Evolutionary conservation across 2,888 invertebrate genomes (phyloP), one percentile per base, ranked within the genome.

Genomic region (Meteorus colon): DNA sequence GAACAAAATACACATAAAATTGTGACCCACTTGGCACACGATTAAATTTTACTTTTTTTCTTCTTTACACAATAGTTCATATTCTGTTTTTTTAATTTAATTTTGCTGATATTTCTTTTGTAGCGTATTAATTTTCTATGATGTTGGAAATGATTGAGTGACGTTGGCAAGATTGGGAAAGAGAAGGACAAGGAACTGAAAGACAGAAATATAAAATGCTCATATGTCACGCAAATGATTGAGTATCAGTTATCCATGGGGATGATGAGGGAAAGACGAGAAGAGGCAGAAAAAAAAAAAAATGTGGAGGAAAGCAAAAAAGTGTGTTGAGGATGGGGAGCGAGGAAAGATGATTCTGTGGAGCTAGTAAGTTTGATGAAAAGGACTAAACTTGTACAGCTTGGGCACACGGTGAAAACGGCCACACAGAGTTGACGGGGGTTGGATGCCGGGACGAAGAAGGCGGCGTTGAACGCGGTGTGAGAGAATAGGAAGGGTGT

Each of bases 361-460:
- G 65, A 76, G 74, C 74, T 74, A 74, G 72, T 71, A 51, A 37
- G 24, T 65, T 70, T 70, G 55, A 66, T 67, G 65, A 76, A 76
- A 71, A 68, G 75, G 79, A 80, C 77, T 74, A 78, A 78, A 77
- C 71, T 78, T 76, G 74, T 72, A 73, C 73, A 59, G 77, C 60
- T 65, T 72, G 66, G 73, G 77, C 72, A 77, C 76, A 79, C 75
- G 78, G 75, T 63, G 41, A 70, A 78, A 79, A 77, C 74, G 75
- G 76, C 74, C 73, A 73, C 74, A 63, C n/a, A 19, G 78, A 76
- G 74, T 78, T 76, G 66, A 75, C 48, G 70, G 48, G 68, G 60
- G 41, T 41, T 72, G 37, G 69, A 55, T 48, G 45, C 45, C 62
- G 41, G 70, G 31, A 74, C 60, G 72, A 78, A 77, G 75, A 68